A percentile compares a stretch with the other conserved stretches of the same genome.
phyloP scores from a whole-genome alignment of 2,888 invertebrate genomes.

The Nycteola revayana region DNA sequence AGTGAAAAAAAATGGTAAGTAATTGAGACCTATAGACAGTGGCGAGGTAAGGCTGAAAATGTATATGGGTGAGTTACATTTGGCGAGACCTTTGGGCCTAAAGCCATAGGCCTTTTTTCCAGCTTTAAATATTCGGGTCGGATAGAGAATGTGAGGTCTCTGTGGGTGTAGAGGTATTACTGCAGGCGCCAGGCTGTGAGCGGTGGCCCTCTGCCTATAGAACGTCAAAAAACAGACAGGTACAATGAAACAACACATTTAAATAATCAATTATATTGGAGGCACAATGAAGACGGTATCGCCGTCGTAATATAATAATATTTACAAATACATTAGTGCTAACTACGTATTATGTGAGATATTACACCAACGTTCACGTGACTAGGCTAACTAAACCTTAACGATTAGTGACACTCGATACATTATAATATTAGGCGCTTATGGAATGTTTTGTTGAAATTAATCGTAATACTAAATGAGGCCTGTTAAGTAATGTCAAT shows the following conservation, averaged over 20 bases:
- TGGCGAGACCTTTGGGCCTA: too few species aligned
- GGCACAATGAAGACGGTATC: slow-evolving; percentile 68
- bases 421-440: slow-evolving; percentile 18
- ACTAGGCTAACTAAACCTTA: slow-evolving; percentile 48
- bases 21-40: too few species aligned
- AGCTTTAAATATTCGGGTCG: too few species aligned
- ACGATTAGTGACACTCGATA: slow-evolving; percentile 19
- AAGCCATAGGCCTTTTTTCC: too few species aligned
- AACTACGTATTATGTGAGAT: slow-evolving; percentile 33
- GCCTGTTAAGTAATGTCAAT: slow-evolving; percentile 13
- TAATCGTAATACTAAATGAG: slow-evolving; percentile 1
- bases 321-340: slow-evolving; percentile 39
- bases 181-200: too few species aligned
- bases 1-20: too few species aligned
- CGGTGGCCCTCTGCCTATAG: too few species aligned
- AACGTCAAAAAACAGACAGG: too few species aligned
- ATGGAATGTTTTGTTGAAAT: slow-evolving; percentile 24
- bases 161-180: too few species aligned
- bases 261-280: slow-evolving; percentile 67
- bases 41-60: too few species aligned
- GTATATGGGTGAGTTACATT: too few species aligned
- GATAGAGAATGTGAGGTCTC: too few species aligned
- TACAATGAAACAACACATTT: slow-evolving; percentile 23
- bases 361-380: slow-evolving; percentile 50
- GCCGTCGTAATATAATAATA: slow-evolving; percentile 44